Base-by-base conservation (phyloP, 2,113 vertebrate genomes). In the Hipposideros armiger region DNA sequence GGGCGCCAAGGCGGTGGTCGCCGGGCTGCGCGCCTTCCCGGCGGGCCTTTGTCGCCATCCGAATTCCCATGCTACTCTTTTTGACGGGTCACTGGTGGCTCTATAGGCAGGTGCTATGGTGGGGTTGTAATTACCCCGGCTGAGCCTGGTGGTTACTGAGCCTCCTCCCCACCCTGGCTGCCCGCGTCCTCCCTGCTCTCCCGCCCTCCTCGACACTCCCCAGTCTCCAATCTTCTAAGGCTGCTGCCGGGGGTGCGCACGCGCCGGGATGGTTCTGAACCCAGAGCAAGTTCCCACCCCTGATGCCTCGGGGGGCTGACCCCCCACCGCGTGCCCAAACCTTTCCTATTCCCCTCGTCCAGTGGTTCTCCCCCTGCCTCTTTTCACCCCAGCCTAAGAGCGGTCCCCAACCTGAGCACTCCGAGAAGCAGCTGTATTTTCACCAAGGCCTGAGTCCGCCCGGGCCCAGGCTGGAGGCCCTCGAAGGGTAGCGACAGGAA, bases 61-160 rank as follows among this genome's bases (percentile, higher is more conserved):
- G 98, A 98, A 99, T 99, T 99, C 99, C 99, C 99, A 99, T 99
- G 99, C 99, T 99, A 99, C 99, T 99, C 99, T 99, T 99, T 99
- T 99, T 99, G 99, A 99, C 99, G 99, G 99, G 99, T 99, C 99
- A 99, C 99, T 99, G 99, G 98, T 98, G 98, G 99, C 99, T 99
- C 99, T 99, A 99, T 99, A 99, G 99, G 97, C 97, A 97, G 97
- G 97, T 97, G 97, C 97, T 91, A 93, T 50, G 76, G 97, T 87
- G 56, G 95, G 80, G 94, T 96, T 96, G 97, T 97, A 97, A 98
- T 97, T 95, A 95, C 93, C 84, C 85, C 3, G 76, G 80, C 94
- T 69, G 56, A 95, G 97, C 90, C 85, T 60, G 83, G 84, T 95
- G 47, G 66, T 92, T 77, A 47, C 87, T 67, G 56, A 77, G 20